phyloP scores from a whole-genome alignment of 2,797 vertebrate species.

The Danio kyathit region DNA sequence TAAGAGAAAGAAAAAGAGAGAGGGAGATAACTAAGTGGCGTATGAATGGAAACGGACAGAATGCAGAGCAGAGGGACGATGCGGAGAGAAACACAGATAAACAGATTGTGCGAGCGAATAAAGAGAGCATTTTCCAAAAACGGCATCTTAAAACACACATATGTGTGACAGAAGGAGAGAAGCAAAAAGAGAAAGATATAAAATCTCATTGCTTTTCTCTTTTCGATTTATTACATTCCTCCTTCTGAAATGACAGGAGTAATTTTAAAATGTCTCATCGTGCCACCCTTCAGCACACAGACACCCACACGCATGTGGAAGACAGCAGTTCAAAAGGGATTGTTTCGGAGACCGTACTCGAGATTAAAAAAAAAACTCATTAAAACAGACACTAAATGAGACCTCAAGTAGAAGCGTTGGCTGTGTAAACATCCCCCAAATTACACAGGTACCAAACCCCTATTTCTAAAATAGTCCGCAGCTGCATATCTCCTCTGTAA shows the following conservation, averaged over 20 bases:
- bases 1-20: slow-evolving; percentile 27
- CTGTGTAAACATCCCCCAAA: slow-evolving; percentile 47
- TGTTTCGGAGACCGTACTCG: slow-evolving; percentile 20
- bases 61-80: slow-evolving; percentile 50
- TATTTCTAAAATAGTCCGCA: slow-evolving; percentile 42
- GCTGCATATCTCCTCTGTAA: slow-evolving; percentile 39
- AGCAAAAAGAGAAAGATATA: neutral
- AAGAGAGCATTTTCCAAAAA: slow-evolving; percentile 44
- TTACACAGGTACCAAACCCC: slow-evolving; percentile 41
- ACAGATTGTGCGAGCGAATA: slow-evolving; percentile 47
- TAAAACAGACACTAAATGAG: slow-evolving; percentile 46
- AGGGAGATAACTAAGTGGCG: slow-evolving; percentile 36
- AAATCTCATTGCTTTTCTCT: slow-evolving; percentile 12
- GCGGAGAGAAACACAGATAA: slow-evolving; percentile 43
- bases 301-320: slow-evolving; percentile 28
- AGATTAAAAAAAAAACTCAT: slow-evolving; percentile 48
- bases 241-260: slow-evolving; percentile 45
- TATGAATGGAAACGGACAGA: slow-evolving; percentile 55
- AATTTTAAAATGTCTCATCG: slow-evolving; percentile 46
- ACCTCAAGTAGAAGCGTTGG: slow-evolving; percentile 28
- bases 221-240: slow-evolving; percentile 40
- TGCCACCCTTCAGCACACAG: slow-evolving; percentile 30
- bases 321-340: slow-evolving; percentile 39
- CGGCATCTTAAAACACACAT: slow-evolving; percentile 33
- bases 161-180: slow-evolving; percentile 23